Conservation (phyloP, 2,113 vertebrate genomes). For the Rousettus leschenaultii region DNA sequence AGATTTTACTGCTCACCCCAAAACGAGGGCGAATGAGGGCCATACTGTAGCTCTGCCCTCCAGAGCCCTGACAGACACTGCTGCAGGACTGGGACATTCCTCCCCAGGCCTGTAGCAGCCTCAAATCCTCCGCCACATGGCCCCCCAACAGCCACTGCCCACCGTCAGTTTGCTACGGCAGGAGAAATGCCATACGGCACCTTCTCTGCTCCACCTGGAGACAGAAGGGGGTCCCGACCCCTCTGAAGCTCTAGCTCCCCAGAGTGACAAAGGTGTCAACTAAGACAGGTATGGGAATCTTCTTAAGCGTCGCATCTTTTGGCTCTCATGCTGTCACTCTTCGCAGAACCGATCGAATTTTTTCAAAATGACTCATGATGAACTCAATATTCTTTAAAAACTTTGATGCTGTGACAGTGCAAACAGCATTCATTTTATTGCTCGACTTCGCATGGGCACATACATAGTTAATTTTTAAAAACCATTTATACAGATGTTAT, state of each 20-base stretch:
- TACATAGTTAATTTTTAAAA: conserved; percentile 85
- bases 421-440: conserved; percentile 98
- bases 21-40: not conserved
- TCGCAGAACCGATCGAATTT: not conserved
- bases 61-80: too few relatives aligned
- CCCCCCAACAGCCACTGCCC: too few relatives aligned
- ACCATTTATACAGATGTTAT: conserved; percentile 91
- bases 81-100: not conserved
- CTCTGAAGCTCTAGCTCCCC: not conserved
- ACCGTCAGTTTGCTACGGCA: rapidly evolving
- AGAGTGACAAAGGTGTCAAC: not conserved
- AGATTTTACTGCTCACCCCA: not conserved
- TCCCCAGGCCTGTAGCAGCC: not conserved
- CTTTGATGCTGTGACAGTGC: conserved; percentile 89
- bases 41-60: not conserved
- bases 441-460: conserved; percentile 92
- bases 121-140: not conserved
- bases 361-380: conserved; percentile 35
- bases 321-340: not conserved
- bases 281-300: not conserved
- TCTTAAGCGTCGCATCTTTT: not conserved
- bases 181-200: not conserved
- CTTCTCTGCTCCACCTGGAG: not conserved
- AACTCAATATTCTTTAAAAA: conserved; percentile 83
- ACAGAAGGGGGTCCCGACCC: not conserved